Evolutionary conservation across 2,113 vertebrate genomes (phyloP), one percentile per base, ranked within the genome.

Genomic region (Caloenas nicobarica): DNA sequence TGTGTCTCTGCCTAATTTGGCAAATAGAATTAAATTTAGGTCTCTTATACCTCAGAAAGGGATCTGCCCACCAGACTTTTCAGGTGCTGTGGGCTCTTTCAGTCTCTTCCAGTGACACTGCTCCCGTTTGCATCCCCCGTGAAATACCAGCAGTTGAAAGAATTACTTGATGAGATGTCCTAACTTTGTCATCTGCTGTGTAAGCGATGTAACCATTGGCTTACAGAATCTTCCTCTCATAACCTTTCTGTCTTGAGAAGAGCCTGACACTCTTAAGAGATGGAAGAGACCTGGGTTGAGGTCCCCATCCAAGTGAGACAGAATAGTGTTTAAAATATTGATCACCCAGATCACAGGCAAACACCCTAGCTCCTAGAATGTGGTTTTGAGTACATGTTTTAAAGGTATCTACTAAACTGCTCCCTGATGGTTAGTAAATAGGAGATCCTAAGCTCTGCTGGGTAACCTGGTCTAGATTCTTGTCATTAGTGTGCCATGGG

Each of bases 391-490:
- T 53, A 12, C 22, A 1, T 4, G 17, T 66, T 70, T 69, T 51
- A 62, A 74, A 88, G 38, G 14, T 54, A 40, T 38, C 78, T 69
- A 38, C 70, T 81, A 14, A 86, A 82, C 19, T 44, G 44, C 33
- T 88, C 86, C 71, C 72, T 56, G 57, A 12, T 69, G 62, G 12
- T 86, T 72, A 50, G 68, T 44, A 83, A 93, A 56, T 26, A 61
- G 50, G 31, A 40, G 73, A 84, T 33, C 66, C 44, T 65, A 15
- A 60, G 22, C 13, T 89, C 69, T 95, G 68, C 78, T 61, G 50
- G 84, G 60, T 61, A 87, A 81, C 64, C 65, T 93, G 90, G 36
- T 66, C 82, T 86, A 62, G 74, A 73, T 73, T 85, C 81, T 58
- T 80, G 87, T 74, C 64, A 64, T 88, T 78, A 70, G 36, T 62